These are phyloP conservation scores for Listronotus bonariensis DNA, from an alignment of 1,140 invertebrate species.

Conservation along the genomic window DNA sequence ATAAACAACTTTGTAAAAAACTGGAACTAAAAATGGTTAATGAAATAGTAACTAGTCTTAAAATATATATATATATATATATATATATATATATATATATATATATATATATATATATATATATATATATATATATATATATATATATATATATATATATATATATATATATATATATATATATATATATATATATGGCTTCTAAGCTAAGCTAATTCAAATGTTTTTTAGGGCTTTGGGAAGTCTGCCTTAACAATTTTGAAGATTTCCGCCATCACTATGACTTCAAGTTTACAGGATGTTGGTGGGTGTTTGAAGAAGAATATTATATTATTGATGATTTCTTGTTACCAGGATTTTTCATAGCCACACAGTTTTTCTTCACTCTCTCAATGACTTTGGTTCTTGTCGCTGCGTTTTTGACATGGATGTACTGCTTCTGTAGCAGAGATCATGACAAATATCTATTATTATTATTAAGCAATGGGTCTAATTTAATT, in stretches of 20 bases:
- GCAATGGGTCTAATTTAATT: slow-evolving; percentile 72
- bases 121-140: no score
- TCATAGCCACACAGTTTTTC: slow-evolving; percentile 91
- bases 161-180: no score
- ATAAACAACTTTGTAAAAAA: no score
- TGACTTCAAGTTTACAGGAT: slow-evolving; percentile 77
- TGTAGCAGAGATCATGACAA: slow-evolving; percentile 79
- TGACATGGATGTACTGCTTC: slow-evolving; percentile 73
- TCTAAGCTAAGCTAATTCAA: no score
- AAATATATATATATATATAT: no score
- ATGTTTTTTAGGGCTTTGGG: slow-evolving; percentile 81
- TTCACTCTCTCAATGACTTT: slow-evolving; percentile 84
- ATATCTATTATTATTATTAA: slow-evolving; percentile 73
- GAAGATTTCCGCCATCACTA: slow-evolving; percentile 79
- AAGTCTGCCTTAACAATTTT: slow-evolving; percentile 87
- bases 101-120: no score
- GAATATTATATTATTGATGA: slow-evolving; percentile 90
- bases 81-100: no score
- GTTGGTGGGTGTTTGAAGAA: slow-evolving; percentile 93
- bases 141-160: no score
- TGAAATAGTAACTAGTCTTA: no score
- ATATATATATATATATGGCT: no score
- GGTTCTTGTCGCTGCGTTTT: slow-evolving; percentile 71
- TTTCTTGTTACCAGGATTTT: slow-evolving; percentile 83
- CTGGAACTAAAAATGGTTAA: no score